Evolutionary conservation across 2,888 invertebrate genomes (phyloP), one percentile per base, ranked within the genome.

Genomic region (Scaptomyza parva): DNA sequence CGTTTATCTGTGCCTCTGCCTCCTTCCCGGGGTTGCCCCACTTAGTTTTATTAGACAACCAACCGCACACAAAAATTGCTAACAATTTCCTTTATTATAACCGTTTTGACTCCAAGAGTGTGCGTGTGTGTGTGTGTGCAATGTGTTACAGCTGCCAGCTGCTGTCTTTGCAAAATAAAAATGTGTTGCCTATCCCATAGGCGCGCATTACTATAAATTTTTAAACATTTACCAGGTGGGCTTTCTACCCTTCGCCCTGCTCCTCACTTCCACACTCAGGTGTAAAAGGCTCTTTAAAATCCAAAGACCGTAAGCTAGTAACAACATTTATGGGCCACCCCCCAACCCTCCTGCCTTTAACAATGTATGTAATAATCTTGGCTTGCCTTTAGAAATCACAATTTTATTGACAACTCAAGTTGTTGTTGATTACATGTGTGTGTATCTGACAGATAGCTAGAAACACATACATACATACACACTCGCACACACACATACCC

Each of bases 401-500:
- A 82, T 89, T 88, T 87, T 87, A 87, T 89, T 89, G 87, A 88
- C 89, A 87, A 84, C 86, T 86, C 86, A 84, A 86, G 78, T 84
- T 84, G 74, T 79, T 81, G 77, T 84, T 89, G 84, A 88, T 86
- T 88, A 76, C 88, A 84, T 73, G 71, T 68, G 70, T 71, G 59
- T 70, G 73, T 82, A 66, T 62, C 68, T 70, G 65, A 68, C 68
- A 74, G 80, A 69, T 68, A 58, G 24, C 50, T 14, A n/a, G 45
- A 47, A 43, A 30, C 22, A 57, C 55, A 58, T 35, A 37, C 62
- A 58, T 64, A 76, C 57, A n/a, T 37, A 40, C 5, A 22, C 22
- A 3, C 28, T 6, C 43, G 33, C 45, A 30, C 54, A 61, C 61
- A 69, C 47, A 52, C 69, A 75, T 69, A 88, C 83, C 88, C 89